Evolutionary conservation across 2,888 invertebrate genomes (phyloP).

Genomic region (Lomographa bimaculata): DNA sequence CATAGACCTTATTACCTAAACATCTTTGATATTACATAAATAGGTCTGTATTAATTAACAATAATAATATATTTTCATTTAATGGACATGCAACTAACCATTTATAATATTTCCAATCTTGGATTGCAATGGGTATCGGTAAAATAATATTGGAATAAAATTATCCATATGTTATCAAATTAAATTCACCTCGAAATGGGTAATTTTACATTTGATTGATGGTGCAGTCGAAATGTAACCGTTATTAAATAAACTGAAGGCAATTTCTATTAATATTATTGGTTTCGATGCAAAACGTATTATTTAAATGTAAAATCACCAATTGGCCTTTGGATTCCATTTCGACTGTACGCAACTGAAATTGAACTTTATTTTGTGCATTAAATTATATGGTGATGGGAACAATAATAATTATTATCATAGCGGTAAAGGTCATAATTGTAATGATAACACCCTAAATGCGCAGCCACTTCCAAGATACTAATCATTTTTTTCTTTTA

Average conservation of each 20-base stretch:
- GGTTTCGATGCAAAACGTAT: too few species aligned
- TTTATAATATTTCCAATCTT: conserved; percentile 29
- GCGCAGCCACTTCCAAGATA: conserved; percentile 54
- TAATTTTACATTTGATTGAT: conserved; percentile 29
- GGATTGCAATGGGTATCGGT: conserved; percentile 33
- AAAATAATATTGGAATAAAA: conserved; percentile 16
- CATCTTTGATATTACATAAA: conserved; percentile 30
- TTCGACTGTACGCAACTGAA: conserved; percentile 29
- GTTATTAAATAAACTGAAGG: conserved; percentile 6
- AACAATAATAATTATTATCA: conserved; percentile 36
- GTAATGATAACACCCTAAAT: conserved; percentile 43
- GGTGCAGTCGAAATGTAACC: conserved; percentile 30
- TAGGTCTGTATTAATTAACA: background rate
- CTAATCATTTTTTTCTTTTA: conserved; percentile 79
- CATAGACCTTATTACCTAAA: too few species aligned
- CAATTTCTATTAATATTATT: background rate
- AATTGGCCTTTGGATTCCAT: conserved; percentile 21
- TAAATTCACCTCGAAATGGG: conserved; percentile 14
- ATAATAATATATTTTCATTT: conserved; percentile 3
- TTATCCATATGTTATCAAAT: conserved; percentile 18
- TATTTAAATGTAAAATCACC: too few species aligned
- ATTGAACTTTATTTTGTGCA: conserved; percentile 31
- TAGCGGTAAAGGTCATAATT: conserved; percentile 42
- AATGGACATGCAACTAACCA: conserved; percentile 24
- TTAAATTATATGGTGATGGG: conserved; percentile 54